These are phyloP conservation scores for Paramisgurnus dabryanus DNA, from an alignment of 2,113 vertebrate species.

Conservation along the genomic window DNA sequence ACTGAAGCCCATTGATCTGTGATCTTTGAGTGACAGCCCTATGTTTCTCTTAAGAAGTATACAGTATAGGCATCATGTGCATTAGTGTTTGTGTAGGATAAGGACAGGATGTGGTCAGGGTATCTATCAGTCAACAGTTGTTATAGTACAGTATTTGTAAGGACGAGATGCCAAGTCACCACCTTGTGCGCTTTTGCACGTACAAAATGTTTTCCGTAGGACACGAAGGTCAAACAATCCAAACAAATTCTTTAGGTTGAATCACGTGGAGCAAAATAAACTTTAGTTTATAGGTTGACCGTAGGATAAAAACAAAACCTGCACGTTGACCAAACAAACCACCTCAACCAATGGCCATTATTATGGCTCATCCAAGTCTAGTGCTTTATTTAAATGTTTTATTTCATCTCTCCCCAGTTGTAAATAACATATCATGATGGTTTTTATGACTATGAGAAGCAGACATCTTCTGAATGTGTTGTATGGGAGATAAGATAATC, in stretches of 20 bases:
- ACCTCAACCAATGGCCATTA: no score
- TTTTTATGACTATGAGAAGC: no score
- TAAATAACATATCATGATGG: background rate
- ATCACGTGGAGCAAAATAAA: background rate
- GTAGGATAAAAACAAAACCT: background rate
- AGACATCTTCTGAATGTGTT: background rate
- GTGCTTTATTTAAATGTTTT: background rate
- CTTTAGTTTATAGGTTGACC: no score
- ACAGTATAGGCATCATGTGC: background rate
- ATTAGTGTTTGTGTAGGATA: background rate
- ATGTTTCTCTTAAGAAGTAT: background rate
- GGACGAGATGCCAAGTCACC: background rate
- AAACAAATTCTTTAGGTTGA: background rate
- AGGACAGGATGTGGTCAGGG: no score
- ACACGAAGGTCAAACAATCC: background rate
- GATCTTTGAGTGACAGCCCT: background rate
- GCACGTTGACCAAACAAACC: no score
- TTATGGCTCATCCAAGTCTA: no score
- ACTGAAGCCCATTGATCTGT: constrained; percentile 1
- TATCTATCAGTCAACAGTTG: background rate
- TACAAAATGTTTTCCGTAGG: background rate
- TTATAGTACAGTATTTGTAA: background rate
- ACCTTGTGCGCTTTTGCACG: background rate
- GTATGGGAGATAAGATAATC: constrained; percentile 11
- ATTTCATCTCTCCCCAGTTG: background rate